These are phyloP conservation scores for Congeria kusceri DNA, from an alignment of 2,888 invertebrate genomes.

Conservation along the genomic window DNA sequence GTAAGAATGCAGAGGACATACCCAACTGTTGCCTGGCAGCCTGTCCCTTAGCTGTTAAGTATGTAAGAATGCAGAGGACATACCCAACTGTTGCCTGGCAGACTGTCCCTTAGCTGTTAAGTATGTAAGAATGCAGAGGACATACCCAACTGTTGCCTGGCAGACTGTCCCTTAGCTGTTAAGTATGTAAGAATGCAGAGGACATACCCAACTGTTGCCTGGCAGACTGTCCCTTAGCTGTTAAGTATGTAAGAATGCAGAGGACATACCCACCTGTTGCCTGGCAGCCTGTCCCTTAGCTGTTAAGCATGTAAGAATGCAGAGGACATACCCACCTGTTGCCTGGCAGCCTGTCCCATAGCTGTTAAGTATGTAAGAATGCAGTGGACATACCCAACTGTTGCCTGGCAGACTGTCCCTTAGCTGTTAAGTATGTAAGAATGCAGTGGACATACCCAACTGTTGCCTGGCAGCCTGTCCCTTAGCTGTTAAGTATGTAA, in stretches of 20 bases:
- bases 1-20: too few relatives aligned
- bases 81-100: slow-evolving; percentile 77
- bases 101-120: slow-evolving; percentile 85
- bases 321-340: slow-evolving; percentile 79
- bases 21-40: slow-evolving; percentile 80
- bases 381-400: too few relatives aligned
- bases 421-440: too few relatives aligned
- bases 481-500: too few relatives aligned
- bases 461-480: slow-evolving; percentile 82
- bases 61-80: too few relatives aligned
- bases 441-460: too few relatives aligned
- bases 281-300: slow-evolving; percentile 83
- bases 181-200: too few relatives aligned
- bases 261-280: slow-evolving; percentile 78
- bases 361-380: too few relatives aligned
- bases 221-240: slow-evolving; percentile 84
- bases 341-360: slow-evolving; percentile 83
- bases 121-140: too few relatives aligned
- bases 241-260: too few relatives aligned
- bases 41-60: slow-evolving; percentile 84
- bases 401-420: slow-evolving; percentile 82
- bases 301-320: too few relatives aligned
- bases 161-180: slow-evolving; percentile 84
- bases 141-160: slow-evolving; percentile 77
- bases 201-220: slow-evolving; percentile 78